Percentiles rank a stretch among this genome's conserved stretches.
Evolutionary conservation across 2,888 invertebrate species (phyloP).

Genomic region (Tuberolachnus salignus): DNA sequence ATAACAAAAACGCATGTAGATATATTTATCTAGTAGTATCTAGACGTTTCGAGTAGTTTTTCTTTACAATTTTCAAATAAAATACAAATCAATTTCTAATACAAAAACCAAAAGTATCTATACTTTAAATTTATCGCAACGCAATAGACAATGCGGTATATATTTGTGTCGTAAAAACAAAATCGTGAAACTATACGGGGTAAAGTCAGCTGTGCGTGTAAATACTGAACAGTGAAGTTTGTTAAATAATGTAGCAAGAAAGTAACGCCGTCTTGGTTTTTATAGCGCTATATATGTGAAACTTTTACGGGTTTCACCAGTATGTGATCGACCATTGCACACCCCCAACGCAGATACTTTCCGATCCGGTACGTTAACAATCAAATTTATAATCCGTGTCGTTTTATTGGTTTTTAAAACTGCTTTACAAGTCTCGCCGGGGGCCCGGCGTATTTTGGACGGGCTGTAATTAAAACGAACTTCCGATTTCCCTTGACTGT

Average conservation of each 20-base stretch:
- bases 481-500: conserved; percentile 46
- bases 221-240: conserved; percentile 23
- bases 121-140: not conserved
- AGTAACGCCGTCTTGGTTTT: conserved; percentile 47
- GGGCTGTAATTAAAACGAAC: conserved; percentile 52
- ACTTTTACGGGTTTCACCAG: conserved; percentile 36
- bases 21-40: too few species aligned
- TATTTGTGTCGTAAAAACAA: not conserved
- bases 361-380: conserved; percentile 55
- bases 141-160: not conserved
- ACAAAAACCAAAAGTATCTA: too few species aligned
- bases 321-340: conserved; percentile 39
- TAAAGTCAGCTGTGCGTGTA: not conserved
- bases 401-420: conserved; percentile 56
- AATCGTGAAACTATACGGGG: too few species aligned
- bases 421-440: conserved; percentile 52
- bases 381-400: conserved; percentile 54
- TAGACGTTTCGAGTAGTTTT: too few species aligned
- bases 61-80: too few species aligned
- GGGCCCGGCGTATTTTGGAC: conserved; percentile 21
- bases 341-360: conserved; percentile 28
- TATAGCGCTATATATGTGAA: conserved; percentile 11
- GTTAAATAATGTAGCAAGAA: conserved; percentile 45
- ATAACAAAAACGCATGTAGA: too few species aligned
- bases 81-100: too few species aligned